Conservation (phyloP, 2,797 vertebrate genomes). For the Pseudomugil tenellus region DNA sequence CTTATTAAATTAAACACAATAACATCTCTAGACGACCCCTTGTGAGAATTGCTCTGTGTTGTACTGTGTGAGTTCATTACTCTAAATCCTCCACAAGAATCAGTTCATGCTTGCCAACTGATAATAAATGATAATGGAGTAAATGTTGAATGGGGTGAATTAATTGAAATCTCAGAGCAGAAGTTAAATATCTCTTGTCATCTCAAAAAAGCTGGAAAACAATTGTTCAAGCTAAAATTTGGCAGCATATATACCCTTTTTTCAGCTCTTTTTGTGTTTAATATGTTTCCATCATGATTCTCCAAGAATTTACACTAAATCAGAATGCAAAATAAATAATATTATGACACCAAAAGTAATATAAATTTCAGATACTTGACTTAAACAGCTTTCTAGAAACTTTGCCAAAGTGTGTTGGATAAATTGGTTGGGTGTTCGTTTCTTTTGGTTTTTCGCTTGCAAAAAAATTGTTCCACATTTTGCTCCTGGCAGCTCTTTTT, state of each 20-base stretch:
- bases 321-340: not conserved
- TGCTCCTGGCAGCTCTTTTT: slow-evolving; percentile 51
- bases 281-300: not conserved
- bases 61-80: slow-evolving; percentile 68
- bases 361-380: slow-evolving; percentile 29
- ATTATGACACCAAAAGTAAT: slow-evolving; percentile 1
- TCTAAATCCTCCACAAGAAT: slow-evolving; percentile 71
- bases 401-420: slow-evolving; percentile 53
- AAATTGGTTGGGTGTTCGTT: slow-evolving; percentile 55
- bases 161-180: slow-evolving; percentile 62
- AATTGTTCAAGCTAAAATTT: not conserved
- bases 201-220: slow-evolving; percentile 30
- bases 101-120: slow-evolving; percentile 59
- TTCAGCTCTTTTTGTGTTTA: not conserved
- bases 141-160: slow-evolving; percentile 57
- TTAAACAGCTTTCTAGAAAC: slow-evolving; percentile 45
- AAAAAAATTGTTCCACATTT: slow-evolving; percentile 60
- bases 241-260: not conserved
- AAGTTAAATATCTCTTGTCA: slow-evolving; percentile 50
- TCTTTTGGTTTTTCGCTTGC: slow-evolving; percentile 34
- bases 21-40: slow-evolving; percentile 57
- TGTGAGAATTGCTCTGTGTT: slow-evolving; percentile 63
- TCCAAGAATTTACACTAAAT: slow-evolving; percentile 9
- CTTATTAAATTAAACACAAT: slow-evolving; percentile 80
- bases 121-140: slow-evolving; percentile 59